Base-by-base conservation (phyloP, 2,888 invertebrate species). In the Orthosia cruda region DNA sequence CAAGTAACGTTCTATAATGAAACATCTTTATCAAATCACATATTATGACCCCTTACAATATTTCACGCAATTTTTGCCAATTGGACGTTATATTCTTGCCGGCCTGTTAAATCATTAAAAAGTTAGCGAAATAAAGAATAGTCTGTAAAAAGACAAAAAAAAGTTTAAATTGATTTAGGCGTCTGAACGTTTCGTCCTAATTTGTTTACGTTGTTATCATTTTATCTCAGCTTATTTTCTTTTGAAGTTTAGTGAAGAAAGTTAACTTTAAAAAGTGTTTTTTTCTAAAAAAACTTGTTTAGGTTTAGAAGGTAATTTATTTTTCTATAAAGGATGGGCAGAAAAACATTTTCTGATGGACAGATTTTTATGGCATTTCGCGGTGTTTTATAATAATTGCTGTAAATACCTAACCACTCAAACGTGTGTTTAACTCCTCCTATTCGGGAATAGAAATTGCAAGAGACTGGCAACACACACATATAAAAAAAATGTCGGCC, bases 111-210 rank as follows among this genome's bases (percentile, higher is more conserved):
- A 80, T 77, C 70, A 80, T 85, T 83, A 84, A 77, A 77, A 85
- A 85, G 80, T 80, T 85, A 71, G 67, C 50, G n/a, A 62, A 45
- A 76, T 68, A 72, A 74, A 77, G 45, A 71, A 59, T 68, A 64
- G 67, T 68, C 80, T 63, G 70, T 50, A 45, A 47, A 70, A 52
- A 65, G 59, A 65, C 63, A 49, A 55, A 59, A 66, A 83, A 74
- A 83, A 81, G 76, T 80, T 82, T 74, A 72, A 85, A 84, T 85
- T 71, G 74, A 77, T 83, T 83, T 80, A 70, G 59, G 74, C 57
- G 62, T 74, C 77, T 64, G 57, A 64, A 67, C 32, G 64, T 54
- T 71, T 64, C 32, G 64, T 50, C 20, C 59, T 80, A 61, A 82
- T 79, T 83, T 75, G 52, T 63, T 82, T 59, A 65, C 50, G 45